A percentile compares a stretch with the other conserved stretches of the same genome.
These are phyloP conservation scores for Pempheris klunzingeri DNA, from an alignment of 2,797 vertebrate genomes.

Conservation along the genomic window DNA sequence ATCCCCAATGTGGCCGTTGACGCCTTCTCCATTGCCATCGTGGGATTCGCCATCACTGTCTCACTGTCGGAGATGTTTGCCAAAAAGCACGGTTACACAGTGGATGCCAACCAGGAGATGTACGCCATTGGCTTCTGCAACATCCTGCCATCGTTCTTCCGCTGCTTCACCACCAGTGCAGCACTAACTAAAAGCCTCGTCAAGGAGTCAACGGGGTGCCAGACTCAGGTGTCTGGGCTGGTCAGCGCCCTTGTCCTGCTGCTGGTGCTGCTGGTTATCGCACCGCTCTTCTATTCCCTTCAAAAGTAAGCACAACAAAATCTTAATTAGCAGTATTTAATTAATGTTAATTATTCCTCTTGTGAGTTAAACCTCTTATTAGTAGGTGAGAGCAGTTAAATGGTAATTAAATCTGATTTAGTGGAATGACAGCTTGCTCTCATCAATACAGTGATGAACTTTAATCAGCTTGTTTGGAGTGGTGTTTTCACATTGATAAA, in stretches of 20 bases:
- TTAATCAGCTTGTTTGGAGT: neutral
- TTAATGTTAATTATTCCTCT: neutral
- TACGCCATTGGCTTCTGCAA: slow-evolving; percentile 99
- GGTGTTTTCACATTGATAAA: no score
- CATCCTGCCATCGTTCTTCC: slow-evolving; percentile 97
- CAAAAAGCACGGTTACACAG: slow-evolving; percentile 96
- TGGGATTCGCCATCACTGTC: slow-evolving; percentile 97
- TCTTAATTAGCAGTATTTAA: neutral
- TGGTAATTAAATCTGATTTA: neutral
- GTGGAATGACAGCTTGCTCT: neutral
- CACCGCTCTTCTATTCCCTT: slow-evolving; percentile 95
- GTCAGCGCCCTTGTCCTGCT: slow-evolving; percentile 91
- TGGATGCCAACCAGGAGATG: slow-evolving; percentile 98
- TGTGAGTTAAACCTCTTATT: slow-evolving; percentile 63
- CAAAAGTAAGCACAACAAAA: slow-evolving; percentile 86
- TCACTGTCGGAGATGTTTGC: slow-evolving; percentile 99
- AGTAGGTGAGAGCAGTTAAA: neutral
- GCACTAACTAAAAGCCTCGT: slow-evolving; percentile 97
- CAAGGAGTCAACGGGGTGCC: slow-evolving; percentile 97
- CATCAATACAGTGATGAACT: neutral
- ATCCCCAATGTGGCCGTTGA: slow-evolving; percentile 92
- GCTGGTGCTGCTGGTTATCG: slow-evolving; percentile 94
- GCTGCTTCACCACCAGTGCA: slow-evolving; percentile 94
- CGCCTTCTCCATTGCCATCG: slow-evolving; percentile 94
- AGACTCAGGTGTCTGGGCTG: slow-evolving; percentile 92